Evolutionary conservation across 2,113 vertebrate species (phyloP), one percentile per base, ranked within the genome.

Genomic region (Clupea harengus): DNA sequence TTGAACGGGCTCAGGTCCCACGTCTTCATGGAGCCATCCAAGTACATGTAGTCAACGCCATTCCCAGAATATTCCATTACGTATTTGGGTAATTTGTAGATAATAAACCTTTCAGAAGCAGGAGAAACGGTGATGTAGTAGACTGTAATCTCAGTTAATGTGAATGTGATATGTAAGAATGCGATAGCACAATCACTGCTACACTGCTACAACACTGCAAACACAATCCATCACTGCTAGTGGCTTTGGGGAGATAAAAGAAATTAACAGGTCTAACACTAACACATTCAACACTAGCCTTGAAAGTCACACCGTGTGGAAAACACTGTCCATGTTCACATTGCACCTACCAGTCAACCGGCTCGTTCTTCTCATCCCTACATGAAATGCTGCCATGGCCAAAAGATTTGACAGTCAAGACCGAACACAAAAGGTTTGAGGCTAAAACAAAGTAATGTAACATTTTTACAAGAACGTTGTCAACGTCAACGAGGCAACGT

Each of bases 271-370:
- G n/a, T 57, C 22, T 8, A 39, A 39, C 39, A 39, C 39, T 39
- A 39, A 39, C 39, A 39, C 39, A 39, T 39, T 39, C n/a, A 25
- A n/a, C 57, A 64, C 20, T 64, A 72, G 64, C 64, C n/a, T 25
- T 72, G n/a, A 72, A 72, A 72, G 64, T 72, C 64, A 72, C 64
- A 72, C 9, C 39, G 39, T 39, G 10, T 28, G 64, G 3, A 67
- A n/a, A 32, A 32, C 0, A 32, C 22, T 64, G 60, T 72, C 64
- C 25, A 32, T 3, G n/a, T 64, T 32, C 25, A 72, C 64, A 72
- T 8, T 91, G 88, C 90, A 96, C 97, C 92, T 92, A 99, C 98
- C 98, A 99, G 54, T 99, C 97, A n/a, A 98, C 96, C n/a, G 94
- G 49, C 5, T 95, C 84, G 0, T 96, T 97, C 0, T 93, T 93